phyloP scores from a whole-genome alignment of 1,140 invertebrate genomes.

The Leguminivora glycinivorella region DNA sequence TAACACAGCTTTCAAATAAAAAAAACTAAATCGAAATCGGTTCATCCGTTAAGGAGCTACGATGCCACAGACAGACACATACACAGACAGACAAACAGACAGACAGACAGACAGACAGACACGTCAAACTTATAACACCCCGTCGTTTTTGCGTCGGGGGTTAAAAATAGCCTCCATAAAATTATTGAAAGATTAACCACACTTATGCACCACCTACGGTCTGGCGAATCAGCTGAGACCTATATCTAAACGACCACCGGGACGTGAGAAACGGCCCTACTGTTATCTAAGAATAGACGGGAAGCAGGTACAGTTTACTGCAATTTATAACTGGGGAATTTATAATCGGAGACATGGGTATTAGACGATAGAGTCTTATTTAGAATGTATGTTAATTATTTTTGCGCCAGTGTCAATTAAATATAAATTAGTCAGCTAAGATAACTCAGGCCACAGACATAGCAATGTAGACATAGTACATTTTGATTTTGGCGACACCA shows the following conservation, averaged over 20 bases:
- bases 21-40: too few relatives aligned
- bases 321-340: neutral
- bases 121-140: too few relatives aligned
- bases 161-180: neutral
- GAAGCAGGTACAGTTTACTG: neutral
- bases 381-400: neutral
- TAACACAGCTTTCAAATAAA: too few relatives aligned
- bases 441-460: neutral
- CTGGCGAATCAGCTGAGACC: slow-evolving; percentile 1
- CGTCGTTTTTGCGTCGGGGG: too few relatives aligned
- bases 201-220: neutral
- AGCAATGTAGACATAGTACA: neutral
- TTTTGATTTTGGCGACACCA: neutral
- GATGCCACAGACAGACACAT: too few relatives aligned
- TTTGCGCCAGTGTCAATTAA: neutral
- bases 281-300: slow-evolving; percentile 11
- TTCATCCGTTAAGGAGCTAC: too few relatives aligned
- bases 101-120: too few relatives aligned
- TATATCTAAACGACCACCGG: slow-evolving; percentile 12
- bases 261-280: neutral
- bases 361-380: neutral
- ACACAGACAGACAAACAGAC: too few relatives aligned
- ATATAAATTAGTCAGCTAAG: slow-evolving; percentile 1
- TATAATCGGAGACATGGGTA: neutral
- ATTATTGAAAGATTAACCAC: slow-evolving; percentile 10